Conservation (phyloP, 2,113 vertebrate species). For the crab-eating macaque (Macaca fascicularis) region T2T-MFA8v1.1 NC_088376.1:38567001-38567500, state of each 20-base stretch:
- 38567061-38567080: neutral
- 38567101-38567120: neutral
- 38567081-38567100: neutral
- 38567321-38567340: neutral
- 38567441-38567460: neutral
- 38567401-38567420: neutral
- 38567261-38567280: neutral
- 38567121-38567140: neutral
- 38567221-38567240: neutral
- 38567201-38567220: neutral
- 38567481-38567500: neutral
- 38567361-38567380: neutral
- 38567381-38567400: neutral
- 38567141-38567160: neutral
- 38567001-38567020: slow-evolving; percentile 37
- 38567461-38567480: neutral
- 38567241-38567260: neutral
- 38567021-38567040: neutral
- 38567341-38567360: neutral
- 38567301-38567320: neutral
- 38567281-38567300: neutral
- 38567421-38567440: neutral
- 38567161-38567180: neutral
- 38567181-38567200: neutral
- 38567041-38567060: neutral